Conservation (phyloP, 2,797 vertebrate genomes). For the Cossypha polioptera region DNA sequence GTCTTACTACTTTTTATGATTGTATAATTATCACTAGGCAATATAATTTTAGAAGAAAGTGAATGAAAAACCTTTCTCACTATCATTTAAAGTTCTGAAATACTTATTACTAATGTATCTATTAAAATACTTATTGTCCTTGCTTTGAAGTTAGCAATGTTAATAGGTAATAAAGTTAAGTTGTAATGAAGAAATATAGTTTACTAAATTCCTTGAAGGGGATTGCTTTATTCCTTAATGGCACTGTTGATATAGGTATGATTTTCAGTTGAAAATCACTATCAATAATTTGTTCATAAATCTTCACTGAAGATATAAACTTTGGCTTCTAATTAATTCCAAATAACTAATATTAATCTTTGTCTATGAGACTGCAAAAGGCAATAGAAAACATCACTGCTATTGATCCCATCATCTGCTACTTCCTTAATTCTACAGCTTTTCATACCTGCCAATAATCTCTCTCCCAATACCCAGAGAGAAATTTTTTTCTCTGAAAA, state of each 20-base stretch:
- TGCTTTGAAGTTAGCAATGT: neutral
- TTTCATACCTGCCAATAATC: neutral
- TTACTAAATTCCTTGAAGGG: neutral
- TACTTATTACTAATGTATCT: neutral
- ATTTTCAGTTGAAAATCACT: slow-evolving; percentile 19
- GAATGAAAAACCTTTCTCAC: neutral
- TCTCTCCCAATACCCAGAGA: neutral
- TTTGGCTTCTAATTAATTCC: slow-evolving; percentile 16
- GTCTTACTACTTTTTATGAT: neutral
- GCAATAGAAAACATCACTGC: neutral
- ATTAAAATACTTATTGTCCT: neutral
- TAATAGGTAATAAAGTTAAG: neutral
- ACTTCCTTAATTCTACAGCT: neutral
- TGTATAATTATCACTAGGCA: neutral
- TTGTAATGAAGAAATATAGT: neutral
- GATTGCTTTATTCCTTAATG: neutral
- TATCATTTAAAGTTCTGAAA: neutral
- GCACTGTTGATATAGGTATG: neutral
- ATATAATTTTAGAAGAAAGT: neutral
- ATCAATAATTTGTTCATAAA: slow-evolving; percentile 44
- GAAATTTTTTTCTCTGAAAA: neutral
- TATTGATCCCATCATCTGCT: neutral
- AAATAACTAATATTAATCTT: neutral
- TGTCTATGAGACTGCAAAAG: neutral
- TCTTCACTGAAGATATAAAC: neutral